Conservation (phyloP, 2,888 invertebrate genomes). For the Eubasilissa splendida region DNA sequence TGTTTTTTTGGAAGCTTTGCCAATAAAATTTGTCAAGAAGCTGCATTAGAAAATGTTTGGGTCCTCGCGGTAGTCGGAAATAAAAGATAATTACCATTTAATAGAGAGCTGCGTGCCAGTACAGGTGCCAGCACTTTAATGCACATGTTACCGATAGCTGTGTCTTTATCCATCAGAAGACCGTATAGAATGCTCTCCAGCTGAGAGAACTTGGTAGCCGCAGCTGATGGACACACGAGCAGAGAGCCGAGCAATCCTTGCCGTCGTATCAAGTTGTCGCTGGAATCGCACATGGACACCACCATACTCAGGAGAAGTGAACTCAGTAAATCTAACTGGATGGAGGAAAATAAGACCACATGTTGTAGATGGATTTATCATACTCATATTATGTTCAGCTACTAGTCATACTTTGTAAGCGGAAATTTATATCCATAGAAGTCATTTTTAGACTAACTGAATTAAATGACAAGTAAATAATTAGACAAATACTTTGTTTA, state of each 20-base stretch:
- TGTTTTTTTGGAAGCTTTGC: too few relatives aligned
- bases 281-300: slow-evolving; percentile 70
- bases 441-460: neutral
- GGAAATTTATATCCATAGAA: neutral
- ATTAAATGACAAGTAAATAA: too few relatives aligned
- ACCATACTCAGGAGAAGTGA: slow-evolving; percentile 69
- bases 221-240: slow-evolving; percentile 61
- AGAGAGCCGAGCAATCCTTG: slow-evolving; percentile 64
- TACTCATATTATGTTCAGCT: too few relatives aligned
- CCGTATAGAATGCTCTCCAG: slow-evolving; percentile 69
- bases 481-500: too few relatives aligned
- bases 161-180: slow-evolving; percentile 67
- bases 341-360: slow-evolving; percentile 47
- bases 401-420: neutral
- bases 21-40: too few relatives aligned
- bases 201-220: slow-evolving; percentile 68
- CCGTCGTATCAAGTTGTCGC: slow-evolving; percentile 66
- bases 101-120: slow-evolving; percentile 68
- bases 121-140: slow-evolving; percentile 67
- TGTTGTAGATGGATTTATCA: neutral
- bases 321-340: slow-evolving; percentile 70
- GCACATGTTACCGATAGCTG: slow-evolving; percentile 67
- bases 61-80: too few relatives aligned
- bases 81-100: slow-evolving; percentile 63
- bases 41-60: too few relatives aligned